Base-by-base conservation (phyloP, 2,113 vertebrate species). In the Mus musculus region DNA sequence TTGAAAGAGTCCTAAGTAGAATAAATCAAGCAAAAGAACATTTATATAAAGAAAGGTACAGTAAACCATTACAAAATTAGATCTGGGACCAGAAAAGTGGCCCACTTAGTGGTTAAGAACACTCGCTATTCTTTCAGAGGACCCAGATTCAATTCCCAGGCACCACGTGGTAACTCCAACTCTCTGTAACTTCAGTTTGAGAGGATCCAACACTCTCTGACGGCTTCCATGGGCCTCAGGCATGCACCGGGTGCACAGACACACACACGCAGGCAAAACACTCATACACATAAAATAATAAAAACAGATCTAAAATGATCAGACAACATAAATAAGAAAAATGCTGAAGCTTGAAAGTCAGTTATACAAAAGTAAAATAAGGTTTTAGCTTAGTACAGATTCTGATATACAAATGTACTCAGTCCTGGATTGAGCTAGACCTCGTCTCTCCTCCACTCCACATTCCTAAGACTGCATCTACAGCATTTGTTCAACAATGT, bases 351-450 rank as follows among this genome's bases (percentile, higher is more conserved):
- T 95, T 52, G 92, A 75, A 92, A 91, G 36, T 59, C 85, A 94
- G 87, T 22, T 39, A 7, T n/a, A 93, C 36, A 90, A 88, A 94
- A 69, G 86, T 30, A 95, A 86, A 22, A 56, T 67, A 52, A 72
- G 78, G 14, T 26, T 88, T 20, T 90, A 75, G 1, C 59, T 65
- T 89, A 75, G 86, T 10, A 81, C 52, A 36, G 89, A 85, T 88
- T 93, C 63, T 78, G 81, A 30, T 49, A n/a, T 42, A 8, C 80
- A 42, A 91, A 42, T 42, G 87, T 95, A 30, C 9, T 28, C 11
- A 69, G 54, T 39, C 73, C 52, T 1, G 0, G 56, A 28, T 22
- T 86, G 42, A 20, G 36, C 3, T 30, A 30, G 65, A 67, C 73
- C 14, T 93, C 63, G 76, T 80, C 26, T 95, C 33, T 82, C 72